phyloP scores from a whole-genome alignment of 2,888 invertebrate genomes.

The Cantharis nigra region DNA sequence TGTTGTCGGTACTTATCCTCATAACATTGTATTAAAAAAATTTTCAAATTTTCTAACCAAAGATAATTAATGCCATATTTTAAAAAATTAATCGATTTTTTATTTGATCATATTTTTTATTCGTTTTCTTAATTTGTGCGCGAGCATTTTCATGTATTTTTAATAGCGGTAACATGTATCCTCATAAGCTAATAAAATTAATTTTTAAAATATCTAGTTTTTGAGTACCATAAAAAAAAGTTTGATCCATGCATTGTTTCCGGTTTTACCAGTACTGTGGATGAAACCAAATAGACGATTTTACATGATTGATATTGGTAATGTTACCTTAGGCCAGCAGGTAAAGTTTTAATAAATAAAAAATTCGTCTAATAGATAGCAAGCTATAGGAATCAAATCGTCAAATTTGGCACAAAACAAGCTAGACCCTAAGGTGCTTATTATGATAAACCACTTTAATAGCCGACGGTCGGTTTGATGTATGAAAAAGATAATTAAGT shows the following conservation, averaged over 20 bases:
- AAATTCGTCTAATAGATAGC: too few relatives aligned
- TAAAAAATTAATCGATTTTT: not conserved
- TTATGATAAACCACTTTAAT: too few relatives aligned
- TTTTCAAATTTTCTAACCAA: not conserved
- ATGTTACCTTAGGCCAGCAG: too few relatives aligned
- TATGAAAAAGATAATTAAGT: too few relatives aligned
- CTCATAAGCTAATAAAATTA: slow-evolving; percentile 22
- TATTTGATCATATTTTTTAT: not conserved
- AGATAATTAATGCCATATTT: not conserved
- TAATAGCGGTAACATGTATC: slow-evolving; percentile 20
- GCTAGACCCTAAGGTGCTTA: too few relatives aligned
- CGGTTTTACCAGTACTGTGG: too few relatives aligned
- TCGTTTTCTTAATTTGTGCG: slow-evolving; percentile 6
- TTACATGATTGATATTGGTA: too few relatives aligned
- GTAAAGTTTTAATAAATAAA: too few relatives aligned
- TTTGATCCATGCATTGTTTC: not conserved
- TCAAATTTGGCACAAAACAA: too few relatives aligned
- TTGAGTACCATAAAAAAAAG: not conserved
- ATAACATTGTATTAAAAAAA: not conserved
- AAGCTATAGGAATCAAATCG: too few relatives aligned
- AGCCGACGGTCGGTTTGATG: too few relatives aligned
- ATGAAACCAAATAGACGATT: too few relatives aligned
- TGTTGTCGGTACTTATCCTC: not conserved
- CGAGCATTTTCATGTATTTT: slow-evolving; percentile 12
- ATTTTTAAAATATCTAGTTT: slow-evolving; percentile 19